Conservation (phyloP, 2,888 invertebrate genomes). For the Agonopterix alstromeriana region DNA sequence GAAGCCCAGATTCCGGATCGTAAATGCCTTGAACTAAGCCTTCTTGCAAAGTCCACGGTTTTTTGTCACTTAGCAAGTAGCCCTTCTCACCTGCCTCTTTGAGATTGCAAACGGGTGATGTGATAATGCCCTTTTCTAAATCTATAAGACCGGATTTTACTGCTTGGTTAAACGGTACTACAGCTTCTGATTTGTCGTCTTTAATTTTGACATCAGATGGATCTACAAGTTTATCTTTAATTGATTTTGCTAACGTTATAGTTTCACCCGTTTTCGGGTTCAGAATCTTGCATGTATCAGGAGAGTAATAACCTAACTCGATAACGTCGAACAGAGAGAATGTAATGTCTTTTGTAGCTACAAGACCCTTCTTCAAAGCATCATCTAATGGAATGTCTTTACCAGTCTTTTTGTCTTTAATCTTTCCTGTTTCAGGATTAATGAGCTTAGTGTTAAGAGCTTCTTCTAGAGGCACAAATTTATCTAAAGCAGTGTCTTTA, state of each 20-base stretch:
- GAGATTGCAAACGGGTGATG: conserved; percentile 82
- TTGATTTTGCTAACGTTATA: conserved; percentile 85
- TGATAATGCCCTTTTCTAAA: conserved; percentile 81
- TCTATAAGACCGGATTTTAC: conserved; percentile 83
- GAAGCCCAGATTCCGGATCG: conserved; percentile 83
- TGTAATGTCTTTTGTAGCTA: conserved; percentile 83
- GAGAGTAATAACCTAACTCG: conserved; percentile 85
- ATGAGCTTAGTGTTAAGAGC: conserved; percentile 83
- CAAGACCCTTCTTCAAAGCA: conserved; percentile 82
- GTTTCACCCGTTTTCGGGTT: conserved; percentile 86
- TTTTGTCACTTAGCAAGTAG: conserved; percentile 85
- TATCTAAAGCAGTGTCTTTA: conserved; percentile 84
- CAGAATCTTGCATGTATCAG: conserved; percentile 83
- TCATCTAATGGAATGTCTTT: conserved; percentile 82
- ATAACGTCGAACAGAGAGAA: conserved; percentile 85
- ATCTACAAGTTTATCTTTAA: conserved; percentile 83
- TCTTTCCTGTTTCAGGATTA: conserved; percentile 81
- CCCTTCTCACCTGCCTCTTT: conserved; percentile 90
- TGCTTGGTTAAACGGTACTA: conserved; percentile 82
- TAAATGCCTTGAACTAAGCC: conserved; percentile 88
- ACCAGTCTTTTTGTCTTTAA: conserved; percentile 84
- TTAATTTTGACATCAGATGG: conserved; percentile 83
- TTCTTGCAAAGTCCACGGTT: conserved; percentile 90
- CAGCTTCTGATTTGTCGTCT: conserved; percentile 81
- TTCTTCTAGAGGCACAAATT: conserved; percentile 84